phyloP scores from a whole-genome alignment of 2,113 vertebrate genomes.

The Merops nubicus region DNA sequence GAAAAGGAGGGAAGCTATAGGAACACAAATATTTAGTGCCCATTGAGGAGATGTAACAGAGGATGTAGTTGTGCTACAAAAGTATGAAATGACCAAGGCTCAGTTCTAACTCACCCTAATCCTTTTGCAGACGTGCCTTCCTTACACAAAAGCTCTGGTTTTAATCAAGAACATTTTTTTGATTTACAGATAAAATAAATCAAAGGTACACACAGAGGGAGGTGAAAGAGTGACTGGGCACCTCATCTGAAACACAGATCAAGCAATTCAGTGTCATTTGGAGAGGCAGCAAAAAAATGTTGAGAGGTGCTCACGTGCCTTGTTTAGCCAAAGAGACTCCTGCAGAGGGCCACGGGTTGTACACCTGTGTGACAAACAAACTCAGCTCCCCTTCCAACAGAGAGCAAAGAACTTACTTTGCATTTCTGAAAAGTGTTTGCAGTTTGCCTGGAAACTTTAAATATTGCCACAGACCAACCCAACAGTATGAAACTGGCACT shows the following conservation, averaged over 20 bases:
- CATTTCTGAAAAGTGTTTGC: background rate
- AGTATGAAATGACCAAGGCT: background rate
- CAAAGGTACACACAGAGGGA: background rate
- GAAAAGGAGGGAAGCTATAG: background rate
- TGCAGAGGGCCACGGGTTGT: background rate
- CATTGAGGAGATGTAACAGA: background rate
- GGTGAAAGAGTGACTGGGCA: background rate
- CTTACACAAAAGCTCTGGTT: background rate
- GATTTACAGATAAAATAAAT: background rate
- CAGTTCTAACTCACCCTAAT: background rate
- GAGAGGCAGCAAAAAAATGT: background rate
- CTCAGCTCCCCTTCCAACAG: background rate
- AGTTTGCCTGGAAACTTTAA: background rate
- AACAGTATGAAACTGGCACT: background rate
- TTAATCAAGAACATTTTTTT: slow-evolving; percentile 1
- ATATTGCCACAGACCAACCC: background rate
- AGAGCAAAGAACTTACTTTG: background rate
- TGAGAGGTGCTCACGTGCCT: background rate
- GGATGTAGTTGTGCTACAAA: background rate
- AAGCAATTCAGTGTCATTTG: background rate
- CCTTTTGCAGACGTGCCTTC: background rate
- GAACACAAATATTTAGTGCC: background rate
- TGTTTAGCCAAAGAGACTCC: background rate
- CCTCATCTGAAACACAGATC: slow-evolving; percentile 3
- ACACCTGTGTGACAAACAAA: background rate